Base-by-base conservation (phyloP, 2,888 invertebrate genomes). In the Amphiduros pacificus region DNA sequence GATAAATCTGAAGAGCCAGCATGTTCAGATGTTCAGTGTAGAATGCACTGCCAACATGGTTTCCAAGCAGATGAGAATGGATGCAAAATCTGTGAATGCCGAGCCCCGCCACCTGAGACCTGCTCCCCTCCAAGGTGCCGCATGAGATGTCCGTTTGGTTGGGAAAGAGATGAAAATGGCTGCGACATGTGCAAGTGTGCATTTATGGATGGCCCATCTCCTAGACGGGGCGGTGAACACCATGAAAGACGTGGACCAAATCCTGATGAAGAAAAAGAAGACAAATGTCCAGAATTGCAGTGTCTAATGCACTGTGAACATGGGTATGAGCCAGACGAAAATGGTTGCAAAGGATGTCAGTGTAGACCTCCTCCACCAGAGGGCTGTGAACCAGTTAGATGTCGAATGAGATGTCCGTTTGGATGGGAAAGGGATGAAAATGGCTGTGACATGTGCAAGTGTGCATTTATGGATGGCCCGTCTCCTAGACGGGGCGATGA, bases 301-400 rank as follows among this genome's bases (percentile, higher is more conserved):
- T 59, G 59, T 24, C 22, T 9, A 20, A 59, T 59, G 59, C 31
- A 22, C 52, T 59, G 59, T 59, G 9, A 32, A 24, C 51, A 59
- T 52, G 59, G 59, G 6, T 59, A 32, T 27, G 2, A 9, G 14
- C 20, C n/a, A 24, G 50, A 31, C 28, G 29, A 26, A 22, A 31
- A 50, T 32, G 57, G 57, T 29, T 57, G 57, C 20, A 27, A 57
- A 48, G 22, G 49, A 3, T 57, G 57, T 49, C 11, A 29, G 28
- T 57, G 57, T 50, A 31, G 14, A 9, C 24, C n/a, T 17, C 48
- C 22, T 11, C 9, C 17, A 17, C 20, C 24, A 14, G 53, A 27
- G 11, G 53, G 20, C 22, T 61, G 56, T 36, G 28, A 29, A 5
- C 50, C 40, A 6, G 14, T 41, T 20, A 9, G 20, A 1, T 49